A percentile compares a stretch with the other conserved stretches of the same genome.
phyloP scores from a whole-genome alignment of 2,113 vertebrate genomes.

The Aegotheles bennettii region DNA sequence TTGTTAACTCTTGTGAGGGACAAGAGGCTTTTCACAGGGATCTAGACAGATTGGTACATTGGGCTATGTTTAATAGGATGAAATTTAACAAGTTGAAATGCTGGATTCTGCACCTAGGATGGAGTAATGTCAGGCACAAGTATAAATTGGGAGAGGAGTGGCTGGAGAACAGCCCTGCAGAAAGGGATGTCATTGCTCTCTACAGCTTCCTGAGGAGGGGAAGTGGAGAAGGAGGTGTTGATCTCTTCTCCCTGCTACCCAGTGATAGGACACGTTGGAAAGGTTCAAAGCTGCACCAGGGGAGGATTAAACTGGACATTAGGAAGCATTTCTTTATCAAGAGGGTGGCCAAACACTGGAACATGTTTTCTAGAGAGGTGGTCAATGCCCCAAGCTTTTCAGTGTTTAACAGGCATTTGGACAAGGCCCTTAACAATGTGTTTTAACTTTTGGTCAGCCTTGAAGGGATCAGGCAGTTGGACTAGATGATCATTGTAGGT shows the following conservation, averaged over 20 bases:
- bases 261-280: not conserved
- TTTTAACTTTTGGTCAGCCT: no score
- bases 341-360: not conserved
- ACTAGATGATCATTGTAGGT: not conserved
- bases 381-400: not conserved
- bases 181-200: not conserved
- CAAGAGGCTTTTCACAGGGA: no score
- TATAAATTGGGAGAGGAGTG: not conserved
- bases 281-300: not conserved
- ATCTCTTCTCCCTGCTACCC: no score
- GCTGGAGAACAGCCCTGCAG: not conserved
- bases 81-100: not conserved
- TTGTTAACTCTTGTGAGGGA: no score
- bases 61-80: no score
- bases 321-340: not conserved
- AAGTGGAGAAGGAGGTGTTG: no score
- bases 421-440: not conserved
- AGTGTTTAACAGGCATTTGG: not conserved
- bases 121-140: not conserved
- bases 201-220: no score
- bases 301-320: not conserved
- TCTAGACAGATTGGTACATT: no score
- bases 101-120: not conserved
- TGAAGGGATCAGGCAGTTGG: not conserved
- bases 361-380: not conserved